phyloP scores from a whole-genome alignment of 2,113 vertebrate genomes.

The Phaethornis superciliosus region DNA sequence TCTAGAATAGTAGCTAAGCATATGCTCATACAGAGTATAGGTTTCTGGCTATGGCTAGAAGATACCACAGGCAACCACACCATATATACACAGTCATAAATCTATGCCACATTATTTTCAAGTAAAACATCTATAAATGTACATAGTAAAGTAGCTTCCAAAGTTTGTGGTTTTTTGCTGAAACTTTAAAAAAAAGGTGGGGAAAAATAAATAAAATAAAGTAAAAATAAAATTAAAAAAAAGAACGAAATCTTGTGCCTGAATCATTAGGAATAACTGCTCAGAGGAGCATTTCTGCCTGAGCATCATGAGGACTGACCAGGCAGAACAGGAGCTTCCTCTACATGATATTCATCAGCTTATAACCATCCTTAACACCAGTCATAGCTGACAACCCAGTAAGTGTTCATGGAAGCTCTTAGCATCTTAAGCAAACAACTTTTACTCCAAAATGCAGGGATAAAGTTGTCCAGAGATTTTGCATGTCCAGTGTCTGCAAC shows the following conservation, averaged over 20 bases:
- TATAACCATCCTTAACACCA: neutral
- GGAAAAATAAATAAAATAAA: too few relatives aligned
- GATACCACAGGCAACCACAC: neutral
- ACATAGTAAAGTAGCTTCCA: neutral
- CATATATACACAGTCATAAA: neutral
- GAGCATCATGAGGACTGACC: neutral
- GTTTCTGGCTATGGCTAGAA: neutral
- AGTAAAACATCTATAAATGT: neutral
- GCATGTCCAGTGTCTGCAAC: fast-evolving
- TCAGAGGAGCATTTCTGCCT: neutral
- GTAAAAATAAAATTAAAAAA: too few relatives aligned
- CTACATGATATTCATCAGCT: neutral
- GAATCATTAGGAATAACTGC: neutral
- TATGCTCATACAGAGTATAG: fast-evolving
- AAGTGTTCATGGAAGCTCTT: neutral
- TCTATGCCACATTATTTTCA: neutral
- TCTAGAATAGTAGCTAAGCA: neutral
- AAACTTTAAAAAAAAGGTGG: too few relatives aligned
- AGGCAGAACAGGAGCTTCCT: neutral
- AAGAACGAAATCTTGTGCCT: neutral
- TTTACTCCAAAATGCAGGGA: neutral
- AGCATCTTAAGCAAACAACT: neutral
- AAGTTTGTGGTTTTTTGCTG: too few relatives aligned
- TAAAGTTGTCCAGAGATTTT: neutral
- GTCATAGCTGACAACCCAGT: neutral